Evolutionary conservation across 2,888 invertebrate genomes (phyloP), one percentile per base, ranked within the genome.

Genomic region (Amphiduros pacificus): DNA sequence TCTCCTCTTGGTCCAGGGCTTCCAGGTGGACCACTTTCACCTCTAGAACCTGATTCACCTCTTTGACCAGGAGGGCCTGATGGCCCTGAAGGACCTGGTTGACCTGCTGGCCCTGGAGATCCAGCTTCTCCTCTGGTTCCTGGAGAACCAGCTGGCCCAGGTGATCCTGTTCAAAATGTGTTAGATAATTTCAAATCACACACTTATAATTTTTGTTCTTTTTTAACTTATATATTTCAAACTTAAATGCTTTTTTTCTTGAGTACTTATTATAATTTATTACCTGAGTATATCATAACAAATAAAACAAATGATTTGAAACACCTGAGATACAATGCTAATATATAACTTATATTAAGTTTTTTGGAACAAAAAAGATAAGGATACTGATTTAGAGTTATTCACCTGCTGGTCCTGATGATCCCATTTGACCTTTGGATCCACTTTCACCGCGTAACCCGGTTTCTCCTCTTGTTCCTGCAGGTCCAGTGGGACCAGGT

Each of bases 381-480:
- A n/a, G n/a, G n/a, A n/a, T n/a, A n/a, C n/a, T n/a, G n/a, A n/a
- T n/a, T n/a, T n/a, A n/a, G n/a, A n/a, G n/a, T n/a, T 36, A 36
- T 36, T 36, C 4, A 41, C 65, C 61, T 44, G 60, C 31, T 26
- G 60, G 51, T 28, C 62, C 65, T 48, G 65, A 2, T 44, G 51
- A n/a, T 20, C 61, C 53, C 56, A 62, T 24, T 44, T 49, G 61
- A 62, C 68, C 53, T 5, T 24, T 20, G 6, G 50, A 32, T 54
- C 62, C 63, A 44, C 40, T n/a, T 28, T 29, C 60, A 32, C 75
- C 75, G 11, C 70, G 59, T n/a, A 31, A 52, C n/a, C 81, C 81
- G 66, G 78, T 83, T 40, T 85, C 81, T 40, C 88, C 88, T 26
- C 79, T 73, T 1, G 84, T 82, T 82, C 81, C 81, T 60, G 77